Evolutionary conservation across 1,140 invertebrate genomes (phyloP).

Genomic region (Zaprionus africanus): DNA sequence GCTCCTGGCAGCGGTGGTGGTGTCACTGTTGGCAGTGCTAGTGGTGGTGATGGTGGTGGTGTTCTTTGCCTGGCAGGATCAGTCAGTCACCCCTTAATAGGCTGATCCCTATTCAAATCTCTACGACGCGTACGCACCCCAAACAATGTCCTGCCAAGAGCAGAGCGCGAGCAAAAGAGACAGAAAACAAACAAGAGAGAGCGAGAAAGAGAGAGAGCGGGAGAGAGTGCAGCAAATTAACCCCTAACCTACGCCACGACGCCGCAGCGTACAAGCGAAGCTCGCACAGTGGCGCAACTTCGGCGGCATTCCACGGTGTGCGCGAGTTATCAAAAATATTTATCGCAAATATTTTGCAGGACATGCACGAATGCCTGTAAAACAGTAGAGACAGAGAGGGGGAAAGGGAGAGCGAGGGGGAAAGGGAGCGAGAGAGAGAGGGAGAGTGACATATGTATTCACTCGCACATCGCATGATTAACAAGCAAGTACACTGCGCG

Average conservation of each 20-base stretch:
- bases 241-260: conserved; percentile 54
- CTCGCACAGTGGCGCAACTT: conserved; percentile 39
- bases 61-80: conserved; percentile 32
- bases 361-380: conserved; percentile 32
- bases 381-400: background rate
- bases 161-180: background rate
- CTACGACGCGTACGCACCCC: conserved; percentile 10
- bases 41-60: conserved; percentile 9
- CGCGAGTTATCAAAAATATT: conserved; percentile 52
- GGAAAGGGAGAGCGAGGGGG: background rate
- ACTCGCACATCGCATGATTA: background rate
- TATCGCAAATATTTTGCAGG: conserved; percentile 44
- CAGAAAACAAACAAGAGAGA: background rate
- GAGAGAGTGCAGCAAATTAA: conserved; percentile 16
- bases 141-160: conserved; percentile 9
- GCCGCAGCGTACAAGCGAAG: conserved; percentile 10
- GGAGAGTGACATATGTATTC: conserved; percentile 4
- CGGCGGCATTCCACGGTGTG: conserved; percentile 46
- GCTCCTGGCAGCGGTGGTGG: conserved; percentile 1
- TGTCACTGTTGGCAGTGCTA: background rate
- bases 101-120: conserved; percentile 43
- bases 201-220: too few relatives aligned
- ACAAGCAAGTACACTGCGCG: background rate
- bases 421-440: background rate
- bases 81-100: conserved; percentile 46